A percentile compares a stretch with the other conserved stretches of the same genome.
These are phyloP conservation scores for Molanna angustata DNA, from an alignment of 2,888 invertebrate genomes.

Conservation along the genomic window DNA sequence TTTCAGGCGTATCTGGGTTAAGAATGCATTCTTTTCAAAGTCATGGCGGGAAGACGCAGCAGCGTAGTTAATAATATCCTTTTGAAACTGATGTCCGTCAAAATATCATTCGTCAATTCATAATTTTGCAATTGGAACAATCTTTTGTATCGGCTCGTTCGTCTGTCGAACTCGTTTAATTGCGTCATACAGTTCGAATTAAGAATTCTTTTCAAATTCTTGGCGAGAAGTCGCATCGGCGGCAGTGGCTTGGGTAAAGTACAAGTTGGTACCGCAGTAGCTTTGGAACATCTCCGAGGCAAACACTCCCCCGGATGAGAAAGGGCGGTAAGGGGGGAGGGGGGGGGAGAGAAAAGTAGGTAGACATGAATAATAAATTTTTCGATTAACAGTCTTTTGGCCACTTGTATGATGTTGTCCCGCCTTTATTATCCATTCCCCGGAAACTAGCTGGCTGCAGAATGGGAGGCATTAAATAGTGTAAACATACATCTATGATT, in stretches of 20 bases:
- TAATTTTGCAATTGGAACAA: not conserved
- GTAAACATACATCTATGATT: conserved; percentile 18
- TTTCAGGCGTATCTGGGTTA: too few relatives aligned
- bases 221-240: conserved; percentile 10
- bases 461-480: conserved; percentile 19
- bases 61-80: too few relatives aligned
- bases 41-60: too few relatives aligned
- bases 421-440: conserved; percentile 10
- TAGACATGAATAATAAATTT: conserved; percentile 31
- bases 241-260: conserved; percentile 2
- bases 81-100: too few relatives aligned
- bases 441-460: conserved; percentile 12
- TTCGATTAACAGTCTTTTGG: conserved; percentile 32
- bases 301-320: conserved; percentile 24
- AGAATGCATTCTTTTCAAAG: too few relatives aligned
- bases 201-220: conserved; percentile 19
- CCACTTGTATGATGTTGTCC: conserved; percentile 12
- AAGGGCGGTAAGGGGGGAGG: not conserved
- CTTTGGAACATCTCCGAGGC: conserved; percentile 15
- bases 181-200: too few relatives aligned
- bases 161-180: too few relatives aligned
- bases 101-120: too few relatives aligned
- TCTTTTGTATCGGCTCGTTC: not conserved
- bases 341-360: conserved; percentile 10
- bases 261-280: too few relatives aligned